phyloP scores from a whole-genome alignment of 2,113 vertebrate species.

The Abramis brama region DNA sequence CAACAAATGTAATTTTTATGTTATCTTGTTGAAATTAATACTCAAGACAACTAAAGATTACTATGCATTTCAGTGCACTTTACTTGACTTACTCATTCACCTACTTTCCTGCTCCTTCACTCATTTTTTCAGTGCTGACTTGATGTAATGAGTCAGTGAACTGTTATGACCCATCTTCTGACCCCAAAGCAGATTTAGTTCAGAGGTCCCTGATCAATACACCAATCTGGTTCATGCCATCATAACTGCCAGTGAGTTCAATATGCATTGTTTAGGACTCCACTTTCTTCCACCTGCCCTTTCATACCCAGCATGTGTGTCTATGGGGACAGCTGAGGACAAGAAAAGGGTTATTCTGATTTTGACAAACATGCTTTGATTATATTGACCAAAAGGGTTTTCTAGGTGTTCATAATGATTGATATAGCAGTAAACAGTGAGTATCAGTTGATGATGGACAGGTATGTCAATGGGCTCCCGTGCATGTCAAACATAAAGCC shows the following conservation, averaged over 20 bases:
- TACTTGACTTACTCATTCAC: not conserved
- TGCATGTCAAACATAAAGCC: not conserved
- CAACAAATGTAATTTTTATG: too few relatives aligned
- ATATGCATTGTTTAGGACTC: conserved; percentile 48
- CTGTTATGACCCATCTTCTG: not conserved
- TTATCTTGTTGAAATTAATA: too few relatives aligned
- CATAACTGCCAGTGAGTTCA: conserved; percentile 38
- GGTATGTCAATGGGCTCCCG: not conserved
- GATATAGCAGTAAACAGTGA: not conserved
- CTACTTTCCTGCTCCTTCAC: not conserved
- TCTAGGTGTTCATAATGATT: not conserved
- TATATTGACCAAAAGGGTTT: not conserved
- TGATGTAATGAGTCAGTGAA: conserved; percentile 38
- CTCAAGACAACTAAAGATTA: too few relatives aligned
- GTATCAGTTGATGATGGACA: not conserved
- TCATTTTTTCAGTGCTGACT: conserved; percentile 8
- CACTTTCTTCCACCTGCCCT: not conserved
- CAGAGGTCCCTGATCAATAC: conserved; percentile 45
- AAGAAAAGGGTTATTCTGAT: not conserved
- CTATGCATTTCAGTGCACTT: too few relatives aligned
- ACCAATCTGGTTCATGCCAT: conserved; percentile 40
- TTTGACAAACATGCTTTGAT: not conserved
- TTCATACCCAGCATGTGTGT: conserved; percentile 11
- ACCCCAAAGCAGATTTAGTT: not conserved
- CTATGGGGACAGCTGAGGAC: not conserved